Evolutionary conservation across 1,140 invertebrate genomes (phyloP).

Genomic region (Calephelis nemesis): DNA sequence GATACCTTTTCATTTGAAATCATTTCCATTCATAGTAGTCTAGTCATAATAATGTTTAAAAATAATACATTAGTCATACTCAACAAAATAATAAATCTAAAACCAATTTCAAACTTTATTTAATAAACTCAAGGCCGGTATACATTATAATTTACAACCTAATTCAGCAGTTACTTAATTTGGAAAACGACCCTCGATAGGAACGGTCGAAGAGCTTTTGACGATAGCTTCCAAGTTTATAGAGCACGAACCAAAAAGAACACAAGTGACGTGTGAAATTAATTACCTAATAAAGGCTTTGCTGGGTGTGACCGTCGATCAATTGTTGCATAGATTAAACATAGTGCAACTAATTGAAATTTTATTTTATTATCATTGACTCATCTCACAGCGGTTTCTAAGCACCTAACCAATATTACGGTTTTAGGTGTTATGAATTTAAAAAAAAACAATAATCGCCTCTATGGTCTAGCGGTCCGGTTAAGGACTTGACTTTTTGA

Average conservation of each 20-base stretch:
- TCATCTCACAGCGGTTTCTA: too few relatives aligned
- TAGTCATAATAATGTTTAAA: too few relatives aligned
- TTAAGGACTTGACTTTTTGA: too few relatives aligned
- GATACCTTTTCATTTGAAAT: too few relatives aligned
- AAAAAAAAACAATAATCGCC: too few relatives aligned
- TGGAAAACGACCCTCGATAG: constrained; percentile 22
- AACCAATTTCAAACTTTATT: constrained; percentile 3
- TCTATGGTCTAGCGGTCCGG: too few relatives aligned
- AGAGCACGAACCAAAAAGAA: constrained; percentile 14
- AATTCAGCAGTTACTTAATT: constrained; percentile 10
- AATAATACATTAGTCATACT: not conserved
- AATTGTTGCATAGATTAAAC: not conserved
- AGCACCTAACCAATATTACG: too few relatives aligned
- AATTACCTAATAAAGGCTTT: constrained; percentile 32
- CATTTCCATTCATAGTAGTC: too few relatives aligned
- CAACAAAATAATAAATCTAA: not conserved
- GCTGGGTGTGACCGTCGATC: constrained; percentile 23
- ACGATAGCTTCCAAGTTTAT: constrained; percentile 16
- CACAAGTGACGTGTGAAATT: constrained; percentile 31
- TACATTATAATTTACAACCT: constrained; percentile 9
- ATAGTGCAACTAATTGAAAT: too few relatives aligned
- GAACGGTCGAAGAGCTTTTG: constrained; percentile 1
- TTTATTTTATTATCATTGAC: too few relatives aligned
- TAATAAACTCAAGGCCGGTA: not conserved
- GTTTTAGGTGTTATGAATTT: too few relatives aligned